Evolutionary conservation across 2,888 invertebrate species (phyloP).

Genomic region (Hydrotaea cyrtoneurina): DNA sequence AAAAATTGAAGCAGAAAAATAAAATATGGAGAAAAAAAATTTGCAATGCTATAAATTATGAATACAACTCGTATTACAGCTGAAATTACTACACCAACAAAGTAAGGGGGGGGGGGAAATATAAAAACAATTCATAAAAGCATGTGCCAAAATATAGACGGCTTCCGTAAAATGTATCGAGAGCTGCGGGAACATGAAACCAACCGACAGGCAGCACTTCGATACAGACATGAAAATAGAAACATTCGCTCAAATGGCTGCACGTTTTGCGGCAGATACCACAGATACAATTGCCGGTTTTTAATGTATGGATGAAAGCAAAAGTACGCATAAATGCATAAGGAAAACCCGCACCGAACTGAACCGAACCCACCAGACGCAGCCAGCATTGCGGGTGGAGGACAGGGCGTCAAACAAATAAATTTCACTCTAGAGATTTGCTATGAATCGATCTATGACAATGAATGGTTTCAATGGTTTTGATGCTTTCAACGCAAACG

Average conservation of each 20-base stretch:
- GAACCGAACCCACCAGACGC: background rate
- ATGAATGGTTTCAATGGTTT: background rate
- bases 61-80: slow-evolving; percentile 3
- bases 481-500: background rate
- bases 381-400: background rate
- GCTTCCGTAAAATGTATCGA: slow-evolving; percentile 55
- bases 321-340: slow-evolving; percentile 34
- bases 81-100: slow-evolving; percentile 7
- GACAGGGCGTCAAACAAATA: background rate
- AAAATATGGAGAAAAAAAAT: background rate
- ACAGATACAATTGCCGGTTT: background rate
- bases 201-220: background rate
- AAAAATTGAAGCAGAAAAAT: too few species aligned
- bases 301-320: slow-evolving; percentile 1
- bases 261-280: background rate
- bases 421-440: slow-evolving; percentile 19
- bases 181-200: background rate
- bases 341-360: background rate
- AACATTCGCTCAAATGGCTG: background rate
- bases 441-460: background rate
- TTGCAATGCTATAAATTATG: slow-evolving; percentile 6
- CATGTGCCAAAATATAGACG: slow-evolving; percentile 63
- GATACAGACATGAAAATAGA: background rate
- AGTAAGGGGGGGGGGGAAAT: background rate
- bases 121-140: slow-evolving; percentile 45